A percentile compares a stretch with the other conserved stretches of the same genome.
These are phyloP conservation scores for Chrysocyon brachyurus DNA, from an alignment of 2,797 vertebrate genomes.

Conservation along the genomic window DNA sequence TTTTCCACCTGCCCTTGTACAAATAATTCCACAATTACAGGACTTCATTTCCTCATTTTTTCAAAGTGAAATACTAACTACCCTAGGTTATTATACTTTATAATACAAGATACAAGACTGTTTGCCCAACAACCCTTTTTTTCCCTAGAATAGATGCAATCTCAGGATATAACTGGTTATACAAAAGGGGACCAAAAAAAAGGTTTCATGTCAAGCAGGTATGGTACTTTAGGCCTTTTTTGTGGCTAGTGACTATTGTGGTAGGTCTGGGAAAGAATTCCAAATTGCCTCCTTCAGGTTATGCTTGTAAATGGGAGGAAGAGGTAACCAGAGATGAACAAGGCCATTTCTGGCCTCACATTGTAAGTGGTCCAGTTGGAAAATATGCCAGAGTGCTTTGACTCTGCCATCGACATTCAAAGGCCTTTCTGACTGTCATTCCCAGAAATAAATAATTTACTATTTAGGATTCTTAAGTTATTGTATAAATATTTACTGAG, in stretches of 20 bases:
- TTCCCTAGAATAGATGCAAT: constrained; percentile 47
- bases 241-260: neutral
- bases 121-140: constrained; percentile 51
- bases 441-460: constrained; percentile 56
- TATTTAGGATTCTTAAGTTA: constrained; percentile 23
- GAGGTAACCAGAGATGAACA: constrained; percentile 48
- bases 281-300: constrained; percentile 56
- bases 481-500: constrained; percentile 53
- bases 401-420: constrained; percentile 21
- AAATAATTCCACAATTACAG: constrained; percentile 52
- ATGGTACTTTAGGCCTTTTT: constrained; percentile 44
- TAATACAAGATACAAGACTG: constrained; percentile 9
- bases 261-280: constrained; percentile 50
- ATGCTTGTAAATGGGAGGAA: constrained; percentile 49
- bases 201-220: constrained; percentile 26
- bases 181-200: constrained; percentile 20
- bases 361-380: neutral
- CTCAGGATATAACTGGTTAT: constrained; percentile 17
- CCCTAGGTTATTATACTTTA: constrained; percentile 28
- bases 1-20: neutral
- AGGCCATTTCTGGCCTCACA: neutral
- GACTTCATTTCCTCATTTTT: constrained; percentile 47
- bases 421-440: constrained; percentile 38
- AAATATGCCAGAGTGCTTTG: constrained; percentile 36
- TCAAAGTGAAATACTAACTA: constrained; percentile 42